Conservation (phyloP, 2,113 vertebrate species). For the Hippopotamus amphibius region DNA sequence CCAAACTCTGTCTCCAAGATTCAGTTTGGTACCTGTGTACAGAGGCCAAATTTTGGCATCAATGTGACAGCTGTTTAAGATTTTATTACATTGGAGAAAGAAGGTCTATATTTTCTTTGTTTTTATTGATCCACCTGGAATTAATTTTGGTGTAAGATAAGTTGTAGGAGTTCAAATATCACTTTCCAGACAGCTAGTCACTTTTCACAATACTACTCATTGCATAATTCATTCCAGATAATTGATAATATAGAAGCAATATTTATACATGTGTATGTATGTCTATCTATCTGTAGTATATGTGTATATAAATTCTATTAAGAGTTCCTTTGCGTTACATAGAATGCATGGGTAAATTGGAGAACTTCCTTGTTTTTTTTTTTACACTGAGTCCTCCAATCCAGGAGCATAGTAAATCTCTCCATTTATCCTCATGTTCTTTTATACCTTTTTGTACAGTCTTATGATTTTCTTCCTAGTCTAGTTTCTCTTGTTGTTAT, state of each 20-base stretch:
- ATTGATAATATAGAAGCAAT: not conserved
- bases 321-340: not conserved
- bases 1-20: not conserved
- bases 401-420: not conserved
- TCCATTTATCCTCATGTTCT: not conserved
- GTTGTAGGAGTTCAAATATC: not conserved
- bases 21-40: not conserved
- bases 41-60: not conserved
- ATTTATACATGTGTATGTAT: not conserved
- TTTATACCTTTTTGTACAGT: not conserved
- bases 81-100: not conserved
- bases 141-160: conserved; percentile 1
- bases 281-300: not conserved
- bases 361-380: not conserved
- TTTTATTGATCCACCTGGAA: not conserved
- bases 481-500: not conserved
- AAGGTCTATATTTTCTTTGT: not conserved
- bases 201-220: not conserved
- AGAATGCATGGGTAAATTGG: not conserved
- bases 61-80: not conserved
- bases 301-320: not conserved
- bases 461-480: not conserved
- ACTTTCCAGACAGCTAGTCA: not conserved
- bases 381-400: not conserved
- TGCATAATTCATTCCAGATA: not conserved